Conservation (phyloP, 2,113 vertebrate species). For the Pteruthius melanotis region DNA sequence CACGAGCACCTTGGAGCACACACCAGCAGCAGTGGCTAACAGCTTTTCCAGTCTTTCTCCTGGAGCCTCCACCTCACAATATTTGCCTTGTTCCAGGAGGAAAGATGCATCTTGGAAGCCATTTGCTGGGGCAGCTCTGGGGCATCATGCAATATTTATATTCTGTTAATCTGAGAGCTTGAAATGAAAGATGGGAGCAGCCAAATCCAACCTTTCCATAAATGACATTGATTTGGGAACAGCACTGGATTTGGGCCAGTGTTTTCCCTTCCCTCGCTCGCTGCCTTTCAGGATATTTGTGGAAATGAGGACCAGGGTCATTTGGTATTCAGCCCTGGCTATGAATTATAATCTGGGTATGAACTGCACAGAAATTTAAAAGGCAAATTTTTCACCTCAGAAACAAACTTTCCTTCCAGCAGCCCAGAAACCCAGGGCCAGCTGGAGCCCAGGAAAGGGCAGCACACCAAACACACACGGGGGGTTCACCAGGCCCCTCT, state of each 20-base stretch:
- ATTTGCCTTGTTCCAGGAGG: constrained; percentile 26
- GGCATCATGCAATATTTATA: constrained; percentile 55
- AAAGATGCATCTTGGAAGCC: constrained; percentile 22
- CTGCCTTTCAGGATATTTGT: constrained; percentile 41
- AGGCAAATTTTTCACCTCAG: constrained; percentile 58
- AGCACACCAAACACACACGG: background rate
- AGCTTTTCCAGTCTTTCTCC: constrained; percentile 8
- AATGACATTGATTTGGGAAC: constrained; percentile 22
- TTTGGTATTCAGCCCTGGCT: constrained; percentile 55
- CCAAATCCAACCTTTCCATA: constrained; percentile 29
- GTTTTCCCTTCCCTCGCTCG: constrained; percentile 5
- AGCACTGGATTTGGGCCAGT: background rate
- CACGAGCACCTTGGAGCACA: background rate
- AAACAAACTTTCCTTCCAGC: constrained; percentile 39
- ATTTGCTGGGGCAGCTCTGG: constrained; percentile 33
- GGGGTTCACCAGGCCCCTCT: background rate
- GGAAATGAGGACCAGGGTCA: constrained; percentile 50
- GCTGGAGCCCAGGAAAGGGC: no score
- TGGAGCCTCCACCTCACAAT: background rate
- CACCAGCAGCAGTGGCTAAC: background rate
- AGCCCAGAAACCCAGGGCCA: background rate
- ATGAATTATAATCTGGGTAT: constrained; percentile 55
- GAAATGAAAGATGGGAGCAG: constrained; percentile 10
- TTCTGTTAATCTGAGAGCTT: constrained; percentile 27
- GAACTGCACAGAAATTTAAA: constrained; percentile 36